Evolutionary conservation across 2,888 invertebrate genomes (phyloP).

Genomic region (Pristionchus arcanus): DNA sequence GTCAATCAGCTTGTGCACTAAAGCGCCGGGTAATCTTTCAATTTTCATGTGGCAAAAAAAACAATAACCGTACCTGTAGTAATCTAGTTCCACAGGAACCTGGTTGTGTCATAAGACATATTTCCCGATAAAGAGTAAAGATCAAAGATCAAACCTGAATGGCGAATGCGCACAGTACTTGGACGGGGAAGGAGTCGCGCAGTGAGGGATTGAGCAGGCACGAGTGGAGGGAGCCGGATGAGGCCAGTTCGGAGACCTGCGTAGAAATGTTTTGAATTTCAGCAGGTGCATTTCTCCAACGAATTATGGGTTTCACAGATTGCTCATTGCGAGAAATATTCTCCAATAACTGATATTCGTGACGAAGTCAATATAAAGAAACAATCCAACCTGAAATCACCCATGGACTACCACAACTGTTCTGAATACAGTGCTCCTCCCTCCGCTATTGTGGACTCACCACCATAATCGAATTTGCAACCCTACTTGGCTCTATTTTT

Average conservation of each 20-base stretch:
- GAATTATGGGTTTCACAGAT: background rate
- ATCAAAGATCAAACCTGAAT: slow-evolving; percentile 40
- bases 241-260: slow-evolving; percentile 94
- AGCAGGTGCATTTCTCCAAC: background rate
- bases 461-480: no score
- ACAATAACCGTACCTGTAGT: no score
- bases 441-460: no score
- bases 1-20: background rate
- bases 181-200: slow-evolving; percentile 92
- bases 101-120: background rate
- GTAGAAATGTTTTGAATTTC: background rate
- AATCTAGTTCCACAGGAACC: no score
- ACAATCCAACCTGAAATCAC: no score
- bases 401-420: no score
- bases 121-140: background rate
- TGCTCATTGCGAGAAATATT: no score
- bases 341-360: no score
- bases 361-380: no score
- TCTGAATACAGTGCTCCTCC: no score
- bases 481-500: no score
- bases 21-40: background rate
- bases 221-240: slow-evolving; percentile 93
- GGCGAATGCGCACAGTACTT: slow-evolving; percentile 94
- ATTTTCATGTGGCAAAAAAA: no score
- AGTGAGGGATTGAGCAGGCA: slow-evolving; percentile 95